Evolutionary conservation across 64 coral and sea anemone genomes (phyloP).

Genomic region (Montipora capricornis): DNA sequence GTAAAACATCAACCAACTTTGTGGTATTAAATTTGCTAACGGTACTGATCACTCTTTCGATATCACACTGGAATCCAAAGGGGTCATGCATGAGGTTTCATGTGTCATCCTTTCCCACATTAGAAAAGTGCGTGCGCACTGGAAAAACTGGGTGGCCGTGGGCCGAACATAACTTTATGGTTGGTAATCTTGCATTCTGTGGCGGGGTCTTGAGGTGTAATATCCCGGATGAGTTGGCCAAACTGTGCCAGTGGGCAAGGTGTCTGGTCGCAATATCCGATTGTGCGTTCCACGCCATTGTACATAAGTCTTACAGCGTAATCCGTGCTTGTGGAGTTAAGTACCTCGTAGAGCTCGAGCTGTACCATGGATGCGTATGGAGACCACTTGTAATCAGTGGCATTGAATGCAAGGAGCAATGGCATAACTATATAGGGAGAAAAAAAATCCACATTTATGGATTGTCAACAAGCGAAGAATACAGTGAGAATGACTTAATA

Average conservation of each 20-base stretch:
- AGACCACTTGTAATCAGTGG: slow-evolving; percentile 72
- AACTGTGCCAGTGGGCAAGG: slow-evolving; percentile 78
- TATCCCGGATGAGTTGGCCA: slow-evolving; percentile 56
- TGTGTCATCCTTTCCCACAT: background rate
- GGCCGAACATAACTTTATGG: background rate
- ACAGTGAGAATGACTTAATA: too few relatives aligned
- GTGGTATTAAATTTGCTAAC: too few relatives aligned
- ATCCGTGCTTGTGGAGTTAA: background rate
- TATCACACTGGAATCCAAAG: background rate
- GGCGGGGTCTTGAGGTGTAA: slow-evolving; percentile 52
- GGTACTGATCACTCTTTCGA: too few relatives aligned
- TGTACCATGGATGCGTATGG: slow-evolving; percentile 85
- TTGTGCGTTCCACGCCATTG: slow-evolving; percentile 63
- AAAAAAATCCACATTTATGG: background rate
- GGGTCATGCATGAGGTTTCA: too few relatives aligned
- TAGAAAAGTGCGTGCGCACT: background rate
- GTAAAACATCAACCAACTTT: too few relatives aligned
- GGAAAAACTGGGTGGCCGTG: background rate
- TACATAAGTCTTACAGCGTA: slow-evolving; percentile 78
- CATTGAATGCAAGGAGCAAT: slow-evolving; percentile 76
- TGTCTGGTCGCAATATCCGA: slow-evolving; percentile 71
- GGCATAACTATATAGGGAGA: slow-evolving; percentile 65
- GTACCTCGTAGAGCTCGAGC: slow-evolving; percentile 71
- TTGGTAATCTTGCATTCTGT: slow-evolving; percentile 67
- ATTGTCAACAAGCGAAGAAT: too few relatives aligned